Evolutionary conservation across 2,113 vertebrate genomes (phyloP).

Genomic region (Oophaga pumilio): DNA sequence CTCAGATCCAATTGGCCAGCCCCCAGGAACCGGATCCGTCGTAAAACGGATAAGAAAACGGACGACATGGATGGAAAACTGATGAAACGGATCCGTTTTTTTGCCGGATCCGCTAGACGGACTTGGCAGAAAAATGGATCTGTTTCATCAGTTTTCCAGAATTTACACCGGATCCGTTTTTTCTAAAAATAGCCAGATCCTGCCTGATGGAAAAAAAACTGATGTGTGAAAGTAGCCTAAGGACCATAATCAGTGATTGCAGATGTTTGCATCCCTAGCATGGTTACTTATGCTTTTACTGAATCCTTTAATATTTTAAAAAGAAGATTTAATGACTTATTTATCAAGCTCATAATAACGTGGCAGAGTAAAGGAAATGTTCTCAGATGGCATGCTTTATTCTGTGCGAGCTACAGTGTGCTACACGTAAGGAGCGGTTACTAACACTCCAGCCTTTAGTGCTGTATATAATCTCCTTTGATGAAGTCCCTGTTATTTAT

Average conservation of each 20-base stretch:
- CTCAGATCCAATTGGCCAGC: too few species aligned
- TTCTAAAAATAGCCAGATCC: too few species aligned
- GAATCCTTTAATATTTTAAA: slow-evolving; percentile 2
- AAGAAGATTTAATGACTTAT: slow-evolving; percentile 17
- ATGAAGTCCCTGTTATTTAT: background rate
- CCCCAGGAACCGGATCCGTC: too few species aligned
- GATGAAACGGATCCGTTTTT: too few species aligned
- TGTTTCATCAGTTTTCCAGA: too few species aligned
- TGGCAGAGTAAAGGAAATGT: background rate
- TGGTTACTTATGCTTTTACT: background rate
- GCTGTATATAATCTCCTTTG: background rate
- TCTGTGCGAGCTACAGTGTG: background rate
- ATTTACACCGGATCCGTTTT: too few species aligned
- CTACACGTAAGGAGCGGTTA: background rate
- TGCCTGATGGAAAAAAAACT: too few species aligned
- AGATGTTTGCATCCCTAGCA: background rate
- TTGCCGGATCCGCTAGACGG: too few species aligned
- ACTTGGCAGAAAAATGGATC: too few species aligned
- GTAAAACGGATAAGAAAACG: too few species aligned
- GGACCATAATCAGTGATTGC: background rate
- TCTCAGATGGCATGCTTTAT: background rate
- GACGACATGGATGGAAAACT: too few species aligned
- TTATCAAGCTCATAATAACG: slow-evolving; percentile 11
- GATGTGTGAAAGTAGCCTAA: too few species aligned
- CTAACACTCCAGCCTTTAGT: background rate